A percentile compares a stretch with the other conserved stretches of the same genome.
Evolutionary conservation across 92 coral and sea anemone genomes (phyloP).

Genomic region (Epizoanthus fatuus): DNA sequence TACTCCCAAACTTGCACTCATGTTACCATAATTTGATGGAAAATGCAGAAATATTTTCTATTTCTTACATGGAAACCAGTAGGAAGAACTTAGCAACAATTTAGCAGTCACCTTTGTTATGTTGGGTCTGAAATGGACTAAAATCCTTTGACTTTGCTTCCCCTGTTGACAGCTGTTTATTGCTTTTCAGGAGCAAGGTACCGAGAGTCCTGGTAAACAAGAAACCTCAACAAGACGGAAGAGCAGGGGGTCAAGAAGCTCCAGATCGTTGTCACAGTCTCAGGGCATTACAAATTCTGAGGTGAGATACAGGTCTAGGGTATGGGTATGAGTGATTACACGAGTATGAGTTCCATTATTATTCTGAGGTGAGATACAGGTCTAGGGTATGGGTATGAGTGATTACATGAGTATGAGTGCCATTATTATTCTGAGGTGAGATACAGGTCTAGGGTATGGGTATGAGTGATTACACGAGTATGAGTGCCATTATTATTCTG

Average conservation of each 20-base stretch:
- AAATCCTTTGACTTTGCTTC: neutral
- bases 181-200: conserved; percentile 22
- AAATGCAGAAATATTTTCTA: no score
- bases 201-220: conserved; percentile 65
- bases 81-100: no score
- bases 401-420: no score
- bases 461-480: no score
- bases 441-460: no score
- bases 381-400: no score
- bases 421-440: conserved; percentile 27
- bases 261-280: conserved; percentile 11
- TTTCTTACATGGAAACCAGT: no score
- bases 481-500: neutral
- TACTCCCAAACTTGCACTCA: no score
- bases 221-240: conserved; percentile 64
- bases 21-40: no score
- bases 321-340: no score
- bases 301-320: conserved; percentile 12
- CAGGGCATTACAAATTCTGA: conserved; percentile 27
- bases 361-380: conserved; percentile 31
- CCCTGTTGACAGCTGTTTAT: neutral
- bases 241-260: conserved; percentile 51
- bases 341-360: no score
- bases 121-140: conserved; percentile 25
- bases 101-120: neutral